phyloP scores from a whole-genome alignment of 1,140 invertebrate genomes.

The Pogonomyrmex californicus region DNA sequence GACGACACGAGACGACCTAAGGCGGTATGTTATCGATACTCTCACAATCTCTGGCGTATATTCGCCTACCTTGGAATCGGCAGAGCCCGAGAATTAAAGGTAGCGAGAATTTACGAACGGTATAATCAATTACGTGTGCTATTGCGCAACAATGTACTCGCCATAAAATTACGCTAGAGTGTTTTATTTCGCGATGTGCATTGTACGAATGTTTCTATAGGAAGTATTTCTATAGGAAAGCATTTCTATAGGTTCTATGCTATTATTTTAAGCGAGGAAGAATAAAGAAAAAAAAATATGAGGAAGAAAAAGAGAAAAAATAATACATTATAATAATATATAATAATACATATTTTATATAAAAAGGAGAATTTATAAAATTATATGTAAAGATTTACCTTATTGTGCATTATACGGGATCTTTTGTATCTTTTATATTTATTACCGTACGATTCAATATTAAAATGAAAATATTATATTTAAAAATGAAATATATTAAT shows the following conservation, averaged over 20 bases:
- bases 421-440: not conserved
- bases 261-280: too few species aligned
- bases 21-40: slow-evolving; percentile 50
- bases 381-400: not conserved
- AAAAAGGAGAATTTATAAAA: too few species aligned
- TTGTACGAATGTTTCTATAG: not conserved
- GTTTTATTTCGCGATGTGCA: not conserved
- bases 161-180: slow-evolving; percentile 6
- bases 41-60: slow-evolving; percentile 33
- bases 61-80: slow-evolving; percentile 19
- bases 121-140: slow-evolving; percentile 24
- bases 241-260: too few species aligned
- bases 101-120: slow-evolving; percentile 18
- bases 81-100: slow-evolving; percentile 19
- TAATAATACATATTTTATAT: too few species aligned
- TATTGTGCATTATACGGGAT: too few species aligned
- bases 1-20: slow-evolving; percentile 39
- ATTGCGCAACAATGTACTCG: slow-evolving; percentile 16
- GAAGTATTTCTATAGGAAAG: not conserved
- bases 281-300: too few species aligned
- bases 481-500: not conserved
- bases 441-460: not conserved
- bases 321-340: too few species aligned
- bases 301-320: not conserved
- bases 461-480: not conserved